Percentiles rank a stretch among this genome's conserved stretches.
Conservation (phyloP, 2,113 vertebrate genomes). For the Tringa solitaria region DNA sequence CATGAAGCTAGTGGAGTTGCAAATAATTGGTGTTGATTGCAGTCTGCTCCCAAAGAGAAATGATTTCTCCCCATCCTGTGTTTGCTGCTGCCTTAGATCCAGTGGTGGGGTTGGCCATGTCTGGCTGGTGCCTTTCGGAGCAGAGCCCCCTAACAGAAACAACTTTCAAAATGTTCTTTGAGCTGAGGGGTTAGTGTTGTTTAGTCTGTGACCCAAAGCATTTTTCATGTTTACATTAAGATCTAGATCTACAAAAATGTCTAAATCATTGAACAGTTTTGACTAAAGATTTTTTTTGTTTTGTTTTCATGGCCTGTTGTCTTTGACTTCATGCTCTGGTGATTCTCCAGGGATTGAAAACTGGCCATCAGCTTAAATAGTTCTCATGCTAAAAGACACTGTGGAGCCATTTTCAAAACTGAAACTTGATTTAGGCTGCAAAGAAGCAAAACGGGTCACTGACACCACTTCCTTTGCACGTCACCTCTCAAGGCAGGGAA, state of each 20-base stretch:
- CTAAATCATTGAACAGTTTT: neutral
- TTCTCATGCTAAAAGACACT: neutral
- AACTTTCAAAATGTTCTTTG: neutral
- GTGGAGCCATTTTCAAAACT: neutral
- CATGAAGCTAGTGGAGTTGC: neutral
- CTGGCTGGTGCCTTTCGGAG: neutral
- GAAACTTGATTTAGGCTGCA: neutral
- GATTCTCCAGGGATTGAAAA: neutral
- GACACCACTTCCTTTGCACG: neutral
- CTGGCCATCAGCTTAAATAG: neutral
- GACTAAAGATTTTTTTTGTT: neutral
- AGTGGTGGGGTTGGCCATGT: neutral
- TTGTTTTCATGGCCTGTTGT: neutral
- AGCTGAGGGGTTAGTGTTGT: neutral
- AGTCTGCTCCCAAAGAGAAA: neutral
- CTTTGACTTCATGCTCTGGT: neutral
- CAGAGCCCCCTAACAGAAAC: neutral
- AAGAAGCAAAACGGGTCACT: neutral
- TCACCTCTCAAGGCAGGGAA: neutral
- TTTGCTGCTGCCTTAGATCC: neutral
- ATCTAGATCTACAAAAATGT: neutral
- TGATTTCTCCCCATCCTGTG: neutral
- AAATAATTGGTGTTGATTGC: neutral
- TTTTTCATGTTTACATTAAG: neutral
- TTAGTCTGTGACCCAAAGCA: neutral